Conservation (phyloP, 1,140 invertebrate genomes). For the Heliothis subflexa region DNA sequence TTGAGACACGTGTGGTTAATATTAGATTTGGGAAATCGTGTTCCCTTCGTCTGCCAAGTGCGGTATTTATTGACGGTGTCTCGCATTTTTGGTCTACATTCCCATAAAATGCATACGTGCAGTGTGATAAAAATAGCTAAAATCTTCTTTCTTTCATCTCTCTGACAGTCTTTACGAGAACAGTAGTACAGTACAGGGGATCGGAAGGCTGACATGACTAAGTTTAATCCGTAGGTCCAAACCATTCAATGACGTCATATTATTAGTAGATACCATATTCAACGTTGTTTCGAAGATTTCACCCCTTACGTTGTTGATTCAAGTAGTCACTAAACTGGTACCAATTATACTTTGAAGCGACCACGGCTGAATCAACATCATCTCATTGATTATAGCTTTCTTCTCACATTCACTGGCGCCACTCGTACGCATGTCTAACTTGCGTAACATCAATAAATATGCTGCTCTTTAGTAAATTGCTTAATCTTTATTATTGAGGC, state of each 20-base stretch:
- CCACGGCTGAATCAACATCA: conserved; percentile 1
- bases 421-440: conserved; percentile 7
- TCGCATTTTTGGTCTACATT: not conserved
- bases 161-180: too few species aligned
- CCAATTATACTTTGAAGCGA: conserved; percentile 10
- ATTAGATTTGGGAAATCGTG: conserved; percentile 10
- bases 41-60: conserved; percentile 6
- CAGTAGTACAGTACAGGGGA: too few species aligned
- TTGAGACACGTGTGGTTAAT: conserved; percentile 13
- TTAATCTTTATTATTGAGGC: conserved; percentile 3
- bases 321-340: not conserved
- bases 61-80: conserved; percentile 6
- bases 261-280: too few species aligned
- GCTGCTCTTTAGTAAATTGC: not conserved
- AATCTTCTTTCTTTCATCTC: too few species aligned
- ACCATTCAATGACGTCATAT: too few species aligned
- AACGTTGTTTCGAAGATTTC: too few species aligned
- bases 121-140: not conserved
- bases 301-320: too few species aligned
- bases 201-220: too few species aligned
- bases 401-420: conserved; percentile 5
- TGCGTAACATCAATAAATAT: not conserved
- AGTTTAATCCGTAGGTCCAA: too few species aligned
- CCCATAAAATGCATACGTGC: not conserved
- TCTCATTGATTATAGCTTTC: conserved; percentile 14